Evolutionary conservation across 1,140 invertebrate species (phyloP).

Genomic region (Cotesia glomerata): DNA sequence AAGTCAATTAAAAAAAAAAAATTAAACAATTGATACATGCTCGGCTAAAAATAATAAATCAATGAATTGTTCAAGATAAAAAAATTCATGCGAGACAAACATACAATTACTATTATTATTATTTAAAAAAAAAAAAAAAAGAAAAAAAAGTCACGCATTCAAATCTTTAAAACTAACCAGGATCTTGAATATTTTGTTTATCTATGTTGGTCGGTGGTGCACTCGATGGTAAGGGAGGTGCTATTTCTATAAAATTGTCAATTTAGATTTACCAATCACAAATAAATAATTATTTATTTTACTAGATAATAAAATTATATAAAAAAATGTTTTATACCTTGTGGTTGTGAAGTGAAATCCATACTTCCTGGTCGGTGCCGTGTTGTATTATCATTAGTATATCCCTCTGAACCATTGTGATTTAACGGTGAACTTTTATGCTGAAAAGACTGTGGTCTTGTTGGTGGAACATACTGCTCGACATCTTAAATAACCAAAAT

Average conservation of each 20-base stretch:
- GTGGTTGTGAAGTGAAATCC: conserved; percentile 48
- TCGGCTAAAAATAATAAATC: too few relatives aligned
- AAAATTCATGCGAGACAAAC: background rate
- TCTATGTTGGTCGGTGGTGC: conserved; percentile 55
- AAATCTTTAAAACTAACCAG: conserved; percentile 48
- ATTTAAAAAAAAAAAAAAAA: background rate
- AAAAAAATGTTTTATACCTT: conserved; percentile 44
- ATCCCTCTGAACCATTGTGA: conserved; percentile 59
- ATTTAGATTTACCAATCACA: background rate
- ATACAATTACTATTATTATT: background rate
- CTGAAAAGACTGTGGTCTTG: conserved; percentile 53
- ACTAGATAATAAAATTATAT: background rate
- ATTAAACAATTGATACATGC: conserved; percentile 13
- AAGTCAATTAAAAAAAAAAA: background rate
- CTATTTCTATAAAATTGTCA: conserved; percentile 57
- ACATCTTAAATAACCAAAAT: conserved; percentile 39
- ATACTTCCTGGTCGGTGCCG: conserved; percentile 53
- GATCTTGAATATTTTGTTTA: conserved; percentile 56
- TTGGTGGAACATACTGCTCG: conserved; percentile 47
- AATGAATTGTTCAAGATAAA: too few relatives aligned
- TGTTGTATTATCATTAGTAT: conserved; percentile 40
- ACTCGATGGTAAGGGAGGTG: conserved; percentile 59
- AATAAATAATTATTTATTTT: background rate
- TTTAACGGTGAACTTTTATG: conserved; percentile 51
- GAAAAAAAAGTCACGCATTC: background rate